These are phyloP conservation scores for Gandaritis pyraliata DNA, from an alignment of 2,888 invertebrate species.

Conservation along the genomic window DNA sequence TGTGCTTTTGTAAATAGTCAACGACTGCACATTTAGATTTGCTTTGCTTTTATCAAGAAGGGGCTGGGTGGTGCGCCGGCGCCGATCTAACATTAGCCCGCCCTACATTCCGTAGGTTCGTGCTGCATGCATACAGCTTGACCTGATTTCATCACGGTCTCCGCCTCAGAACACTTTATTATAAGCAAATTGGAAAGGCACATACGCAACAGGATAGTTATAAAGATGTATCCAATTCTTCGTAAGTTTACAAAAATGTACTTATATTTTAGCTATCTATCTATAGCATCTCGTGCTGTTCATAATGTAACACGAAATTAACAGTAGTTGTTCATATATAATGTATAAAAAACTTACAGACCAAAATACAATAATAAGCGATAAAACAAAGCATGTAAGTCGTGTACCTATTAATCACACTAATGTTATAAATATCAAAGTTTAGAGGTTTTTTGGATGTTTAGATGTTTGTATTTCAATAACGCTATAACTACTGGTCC, in stretches of 20 bases:
- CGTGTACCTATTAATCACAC: no score
- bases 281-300: background rate
- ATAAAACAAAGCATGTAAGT: background rate
- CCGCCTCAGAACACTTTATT: slow-evolving; percentile 47
- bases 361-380: background rate
- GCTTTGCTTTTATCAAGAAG: slow-evolving; percentile 63
- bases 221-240: slow-evolving; percentile 14
- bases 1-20: slow-evolving; percentile 35
- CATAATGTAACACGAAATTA: slow-evolving; percentile 4
- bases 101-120: slow-evolving; percentile 75
- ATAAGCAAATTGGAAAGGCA: slow-evolving; percentile 13
- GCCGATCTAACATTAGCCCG: slow-evolving; percentile 76
- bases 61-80: slow-evolving; percentile 59
- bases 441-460: no score
- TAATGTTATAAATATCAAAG: no score
- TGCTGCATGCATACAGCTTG: slow-evolving; percentile 64
- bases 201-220: slow-evolving; percentile 6
- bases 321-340: no score
- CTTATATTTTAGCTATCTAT: background rate
- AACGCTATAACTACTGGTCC: no score
- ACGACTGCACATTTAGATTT: slow-evolving; percentile 45
- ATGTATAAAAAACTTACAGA: background rate
- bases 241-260: background rate
- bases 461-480: no score
- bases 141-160: slow-evolving; percentile 71